A percentile compares a stretch with the other conserved stretches of the same genome.
phyloP scores from a whole-genome alignment of 2,888 invertebrate species.

The Papilio gigon region DNA sequence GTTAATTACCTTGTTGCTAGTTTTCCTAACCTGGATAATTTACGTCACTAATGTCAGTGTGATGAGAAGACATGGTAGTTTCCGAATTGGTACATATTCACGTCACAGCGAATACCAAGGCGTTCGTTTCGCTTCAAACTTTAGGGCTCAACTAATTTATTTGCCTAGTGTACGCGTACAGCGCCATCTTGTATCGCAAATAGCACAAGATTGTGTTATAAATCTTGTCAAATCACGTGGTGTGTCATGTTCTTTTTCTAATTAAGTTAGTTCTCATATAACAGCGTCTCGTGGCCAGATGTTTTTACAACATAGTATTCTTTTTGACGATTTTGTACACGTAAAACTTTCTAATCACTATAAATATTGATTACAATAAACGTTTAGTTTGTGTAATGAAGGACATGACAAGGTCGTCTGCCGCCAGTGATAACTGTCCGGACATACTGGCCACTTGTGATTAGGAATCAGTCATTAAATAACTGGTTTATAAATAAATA shows the following conservation, averaged over 20 bases:
- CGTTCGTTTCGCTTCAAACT: background rate
- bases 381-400: conserved; percentile 3
- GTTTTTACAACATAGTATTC: no score
- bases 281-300: no score
- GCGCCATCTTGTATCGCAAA: no score
- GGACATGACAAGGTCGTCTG: conserved; percentile 22
- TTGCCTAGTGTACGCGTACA: no score
- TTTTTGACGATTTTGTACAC: no score
- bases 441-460: background rate
- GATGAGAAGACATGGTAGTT: background rate
- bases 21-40: background rate
- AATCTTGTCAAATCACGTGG: no score
- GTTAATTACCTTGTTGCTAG: background rate
- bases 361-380: background rate
- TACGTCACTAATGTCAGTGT: background rate
- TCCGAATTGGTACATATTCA: background rate
- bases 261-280: no score
- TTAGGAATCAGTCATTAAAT: background rate
- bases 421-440: conserved; percentile 12
- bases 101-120: background rate
- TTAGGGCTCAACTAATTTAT: no score
- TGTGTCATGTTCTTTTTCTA: no score
- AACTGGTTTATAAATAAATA: background rate
- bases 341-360: no score
- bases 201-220: no score